Percentiles rank a stretch among this genome's conserved stretches.
phyloP scores from a whole-genome alignment of 2,113 vertebrate species.

The Clarias magur region DNA sequence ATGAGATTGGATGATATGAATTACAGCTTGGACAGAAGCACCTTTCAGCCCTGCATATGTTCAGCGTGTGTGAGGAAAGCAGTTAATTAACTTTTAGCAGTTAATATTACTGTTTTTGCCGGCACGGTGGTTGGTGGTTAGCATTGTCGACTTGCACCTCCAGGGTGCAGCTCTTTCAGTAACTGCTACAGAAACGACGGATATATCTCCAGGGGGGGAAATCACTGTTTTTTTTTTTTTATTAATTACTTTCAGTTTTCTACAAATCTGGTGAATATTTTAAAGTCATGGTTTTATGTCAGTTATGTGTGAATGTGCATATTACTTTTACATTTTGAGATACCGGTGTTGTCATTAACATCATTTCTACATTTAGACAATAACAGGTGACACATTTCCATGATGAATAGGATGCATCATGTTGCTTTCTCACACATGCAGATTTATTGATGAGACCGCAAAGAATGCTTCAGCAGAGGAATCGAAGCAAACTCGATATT shows the following conservation, averaged over 20 bases:
- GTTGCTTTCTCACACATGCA: neutral
- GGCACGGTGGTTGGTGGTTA: too few relatives aligned
- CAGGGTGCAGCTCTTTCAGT: too few relatives aligned
- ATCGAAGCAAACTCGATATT: neutral
- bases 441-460: neutral
- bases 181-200: too few relatives aligned
- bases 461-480: neutral
- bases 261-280: neutral
- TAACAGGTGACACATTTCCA: neutral
- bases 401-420: neutral
- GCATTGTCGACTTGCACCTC: too few relatives aligned
- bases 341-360: neutral
- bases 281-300: neutral
- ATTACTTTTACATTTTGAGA: neutral
- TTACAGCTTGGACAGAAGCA: too few relatives aligned
- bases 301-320: neutral
- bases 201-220: too few relatives aligned
- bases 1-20: too few relatives aligned
- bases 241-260: neutral
- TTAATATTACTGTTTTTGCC: too few relatives aligned
- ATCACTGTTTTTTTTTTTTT: neutral
- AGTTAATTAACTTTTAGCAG: too few relatives aligned
- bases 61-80: neutral
- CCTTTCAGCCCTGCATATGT: too few relatives aligned
- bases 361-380: neutral